Percentiles rank a stretch among this genome's conserved stretches.
These are phyloP conservation scores for Chelonia mydas DNA, from an alignment of 2,797 vertebrate genomes.

Conservation along the genomic window DNA sequence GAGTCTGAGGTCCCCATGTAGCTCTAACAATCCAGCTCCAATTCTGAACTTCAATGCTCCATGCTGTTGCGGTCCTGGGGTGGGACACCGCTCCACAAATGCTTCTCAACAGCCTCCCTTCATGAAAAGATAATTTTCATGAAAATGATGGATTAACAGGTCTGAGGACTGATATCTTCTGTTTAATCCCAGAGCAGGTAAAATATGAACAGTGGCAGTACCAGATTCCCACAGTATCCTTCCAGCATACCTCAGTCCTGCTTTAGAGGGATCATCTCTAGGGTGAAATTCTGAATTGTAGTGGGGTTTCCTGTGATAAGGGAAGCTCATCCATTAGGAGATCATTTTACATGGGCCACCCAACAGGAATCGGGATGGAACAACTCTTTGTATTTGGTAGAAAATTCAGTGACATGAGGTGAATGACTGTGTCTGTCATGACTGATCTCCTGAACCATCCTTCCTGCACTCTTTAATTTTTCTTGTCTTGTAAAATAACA, in stretches of 20 bases:
- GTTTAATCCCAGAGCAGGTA: neutral
- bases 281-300: neutral
- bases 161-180: neutral
- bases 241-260: neutral
- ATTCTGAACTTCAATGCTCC: neutral
- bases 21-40: neutral
- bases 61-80: neutral
- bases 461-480: neutral
- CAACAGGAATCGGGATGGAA: neutral
- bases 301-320: neutral
- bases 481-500: neutral
- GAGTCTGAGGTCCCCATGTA: neutral
- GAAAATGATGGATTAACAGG: neutral
- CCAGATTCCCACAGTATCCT: neutral
- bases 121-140: neutral
- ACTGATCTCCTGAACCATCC: neutral
- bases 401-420: neutral
- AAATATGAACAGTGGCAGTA: accelerated
- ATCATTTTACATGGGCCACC: neutral
- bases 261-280: accelerated
- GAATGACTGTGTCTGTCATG: neutral
- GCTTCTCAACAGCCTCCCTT: neutral
- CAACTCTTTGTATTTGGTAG: neutral
- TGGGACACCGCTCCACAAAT: neutral
- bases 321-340: neutral